phyloP scores from a whole-genome alignment of 2,113 vertebrate species.

The Microcebus lehilahytsara region DNA sequence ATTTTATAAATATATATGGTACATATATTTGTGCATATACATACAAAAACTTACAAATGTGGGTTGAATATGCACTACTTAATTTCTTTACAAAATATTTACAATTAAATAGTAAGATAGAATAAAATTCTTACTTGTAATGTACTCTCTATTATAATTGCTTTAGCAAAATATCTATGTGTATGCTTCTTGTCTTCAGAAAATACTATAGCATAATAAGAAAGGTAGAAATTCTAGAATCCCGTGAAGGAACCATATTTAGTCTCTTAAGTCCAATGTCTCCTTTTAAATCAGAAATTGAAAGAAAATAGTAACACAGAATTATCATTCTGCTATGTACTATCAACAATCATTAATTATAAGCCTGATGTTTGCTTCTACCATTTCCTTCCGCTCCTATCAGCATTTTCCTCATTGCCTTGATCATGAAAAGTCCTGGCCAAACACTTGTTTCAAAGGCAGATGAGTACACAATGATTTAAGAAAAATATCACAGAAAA shows the following conservation, averaged over 20 bases:
- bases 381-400: neutral
- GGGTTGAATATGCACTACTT: neutral
- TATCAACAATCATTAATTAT: neutral
- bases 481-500: neutral
- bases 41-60: neutral
- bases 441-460: neutral
- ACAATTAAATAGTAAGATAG: neutral
- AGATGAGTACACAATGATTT: neutral
- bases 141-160: neutral
- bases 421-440: neutral
- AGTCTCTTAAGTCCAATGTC: neutral
- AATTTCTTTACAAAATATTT: neutral
- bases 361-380: neutral
- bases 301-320: neutral
- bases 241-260: neutral
- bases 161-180: neutral
- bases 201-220: neutral
- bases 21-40: neutral
- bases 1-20: neutral
- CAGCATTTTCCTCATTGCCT: neutral
- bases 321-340: neutral
- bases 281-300: neutral
- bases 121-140: neutral
- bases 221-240: neutral
- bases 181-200: neutral